Evolutionary conservation across 1,140 invertebrate genomes (phyloP), one percentile per base, ranked within the genome.

Genomic region (Paracyclopina nana): DNA sequence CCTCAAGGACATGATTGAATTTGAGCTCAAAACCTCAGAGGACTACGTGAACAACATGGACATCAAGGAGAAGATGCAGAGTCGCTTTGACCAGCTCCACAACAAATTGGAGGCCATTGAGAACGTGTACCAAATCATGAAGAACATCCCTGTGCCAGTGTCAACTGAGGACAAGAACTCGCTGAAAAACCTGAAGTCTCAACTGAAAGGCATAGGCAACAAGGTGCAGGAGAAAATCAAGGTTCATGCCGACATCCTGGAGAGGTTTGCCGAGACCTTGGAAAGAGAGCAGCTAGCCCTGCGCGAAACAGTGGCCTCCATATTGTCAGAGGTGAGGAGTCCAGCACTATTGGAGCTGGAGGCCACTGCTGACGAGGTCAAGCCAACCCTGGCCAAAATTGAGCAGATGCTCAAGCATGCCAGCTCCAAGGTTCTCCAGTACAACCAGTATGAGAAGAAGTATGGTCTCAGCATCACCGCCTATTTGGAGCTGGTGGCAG

Each of bases 31-130:
- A 28, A 26, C 45, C 9, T 16, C 45, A 11, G 16, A 28, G 25
- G 45, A 48, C 14, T 25, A 26, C 20, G 45, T 48, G 11, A 16
- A 48, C 6, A 22, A 48, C 45, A 48, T 48, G 45, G 45, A 31
- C 9, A 28, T 16, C n/a, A 14, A 28, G 2, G 2, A 20, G 16
- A 14, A 12, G 16, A 22, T 48, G 27, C 27, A 48, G 16, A 11
- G 14, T n/a, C n/a, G 27, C 2, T 30, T 3, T 48, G 45, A 48
- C 20, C 4, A 28, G n/a, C 16, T 48, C 16, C 11, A 28, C 4
- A 31, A 26, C 4, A 48, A 48, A 29, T 48, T 25, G 22, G 11
- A 48, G 28, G 45, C 16, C 25, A 48, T 48, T 22, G n/a, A 16
- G n/a, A 28, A 26, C 16, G 45, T 48, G 5, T 48, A 26, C 30